Base-by-base conservation (phyloP, 2,888 invertebrate genomes). In the Lepidochrysops patricia region DNA sequence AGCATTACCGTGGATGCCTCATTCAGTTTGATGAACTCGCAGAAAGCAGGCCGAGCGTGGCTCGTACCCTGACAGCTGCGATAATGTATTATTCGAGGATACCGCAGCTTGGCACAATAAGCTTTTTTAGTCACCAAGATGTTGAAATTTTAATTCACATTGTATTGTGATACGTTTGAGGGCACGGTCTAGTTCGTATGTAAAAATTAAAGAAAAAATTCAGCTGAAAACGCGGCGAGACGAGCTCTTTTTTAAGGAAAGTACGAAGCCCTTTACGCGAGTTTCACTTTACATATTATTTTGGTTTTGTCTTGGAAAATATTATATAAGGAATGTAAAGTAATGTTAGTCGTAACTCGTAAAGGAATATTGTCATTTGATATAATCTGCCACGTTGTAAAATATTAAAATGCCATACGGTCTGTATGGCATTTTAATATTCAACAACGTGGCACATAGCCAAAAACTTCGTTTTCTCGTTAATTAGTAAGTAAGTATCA, bases 1-100 rank as follows among this genome's bases (percentile, higher is more conserved):
- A 61, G 61, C 63, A 66, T 66, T 66, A 67, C 19, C 29, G 15
- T 29, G 9, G 19, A 15, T 52, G 58, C 68, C 64, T 66, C 65
- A 66, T 65, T 67, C 64, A 66, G 61, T 62, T 62, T 63, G 57
- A 63, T 49, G 63, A 59, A 58, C 54, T 58, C 61, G 61, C 43
- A 58, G 60, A 57, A 62, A 60, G 62, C 62, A 29, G 63, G 27
- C 23, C 50, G 57, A 60, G 32, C 60, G 59, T 62, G 58, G 60
- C 61, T 63, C 60, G 58, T 32, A 26, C 52, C 29, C 9, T 12
- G 54, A 32, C 32, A 52, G 57, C 15, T 12, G 23, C 57, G 25
- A 50, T 56, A 43, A 56, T 56, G 19, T 34, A 52, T 32, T 35
- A 37, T 26, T 43, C 25, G 23, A 54, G 3, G 29, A 12, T 6